Percentiles rank a stretch among this genome's conserved stretches.
Conservation (phyloP, 2,113 vertebrate species). For the Microcebus murinus region DNA sequence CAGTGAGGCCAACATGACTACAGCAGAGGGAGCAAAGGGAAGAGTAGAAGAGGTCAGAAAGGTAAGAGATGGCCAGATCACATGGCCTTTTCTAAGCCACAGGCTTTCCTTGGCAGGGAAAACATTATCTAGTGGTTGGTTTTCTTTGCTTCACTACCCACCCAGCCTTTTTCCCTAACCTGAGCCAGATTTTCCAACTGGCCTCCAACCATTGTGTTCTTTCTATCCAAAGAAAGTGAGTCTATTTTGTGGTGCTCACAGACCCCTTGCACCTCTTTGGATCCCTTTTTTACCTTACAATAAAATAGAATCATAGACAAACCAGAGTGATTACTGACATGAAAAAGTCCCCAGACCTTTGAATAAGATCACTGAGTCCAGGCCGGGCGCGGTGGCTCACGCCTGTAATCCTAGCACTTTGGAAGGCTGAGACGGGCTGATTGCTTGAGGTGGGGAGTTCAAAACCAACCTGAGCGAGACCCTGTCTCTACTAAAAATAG, state of each 20-base stretch:
- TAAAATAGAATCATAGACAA: background rate
- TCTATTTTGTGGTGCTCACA: background rate
- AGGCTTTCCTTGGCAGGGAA: background rate
- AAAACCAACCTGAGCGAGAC: too few relatives aligned
- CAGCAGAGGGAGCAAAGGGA: background rate
- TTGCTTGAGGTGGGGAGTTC: too few relatives aligned
- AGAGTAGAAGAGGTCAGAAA: background rate
- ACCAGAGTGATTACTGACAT: background rate
- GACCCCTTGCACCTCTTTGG: background rate
- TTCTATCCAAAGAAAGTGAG: background rate
- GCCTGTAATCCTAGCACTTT: too few relatives aligned
- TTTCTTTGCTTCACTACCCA: background rate
- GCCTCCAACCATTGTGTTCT: background rate
- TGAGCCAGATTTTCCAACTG: background rate
- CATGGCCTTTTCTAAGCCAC: background rate
- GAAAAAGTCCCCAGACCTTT: background rate
- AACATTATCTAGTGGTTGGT: background rate
- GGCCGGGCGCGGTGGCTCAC: too few relatives aligned
- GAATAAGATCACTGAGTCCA: background rate
- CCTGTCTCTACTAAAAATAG: too few relatives aligned
- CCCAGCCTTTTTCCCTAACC: background rate
- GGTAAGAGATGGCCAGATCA: background rate
- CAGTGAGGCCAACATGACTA: background rate
- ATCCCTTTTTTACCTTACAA: background rate
- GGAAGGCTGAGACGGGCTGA: too few relatives aligned